phyloP scores from a whole-genome alignment of 2,888 invertebrate genomes.

The Dasysyrphus tricinctus region DNA sequence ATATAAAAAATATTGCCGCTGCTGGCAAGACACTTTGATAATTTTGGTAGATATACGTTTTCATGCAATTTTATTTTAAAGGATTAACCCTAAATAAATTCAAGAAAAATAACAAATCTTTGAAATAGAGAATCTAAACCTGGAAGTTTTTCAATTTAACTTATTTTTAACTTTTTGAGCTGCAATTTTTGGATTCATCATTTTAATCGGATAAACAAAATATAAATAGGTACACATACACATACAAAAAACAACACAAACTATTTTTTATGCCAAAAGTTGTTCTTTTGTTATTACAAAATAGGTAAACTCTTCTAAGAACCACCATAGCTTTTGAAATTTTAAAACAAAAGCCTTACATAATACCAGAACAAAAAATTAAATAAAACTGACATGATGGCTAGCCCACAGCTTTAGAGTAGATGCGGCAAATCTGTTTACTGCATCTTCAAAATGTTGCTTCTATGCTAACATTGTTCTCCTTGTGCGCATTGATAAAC shows the following conservation, averaged over 20 bases:
- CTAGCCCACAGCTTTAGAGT: constrained; percentile 14
- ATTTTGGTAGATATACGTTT: too few relatives aligned
- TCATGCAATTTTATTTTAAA: too few relatives aligned
- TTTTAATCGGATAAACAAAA: constrained; percentile 34
- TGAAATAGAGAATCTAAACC: background rate
- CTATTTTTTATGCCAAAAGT: background rate
- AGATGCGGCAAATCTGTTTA: constrained; percentile 41
- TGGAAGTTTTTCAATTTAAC: constrained; percentile 31
- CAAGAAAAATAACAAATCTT: background rate
- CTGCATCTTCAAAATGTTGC: constrained; percentile 38
- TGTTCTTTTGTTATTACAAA: constrained; percentile 16
- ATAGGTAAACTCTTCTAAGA: constrained; percentile 2
- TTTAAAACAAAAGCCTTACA: constrained; percentile 34
- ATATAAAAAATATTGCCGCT: too few relatives aligned
- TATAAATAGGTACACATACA: background rate
- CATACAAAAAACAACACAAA: background rate
- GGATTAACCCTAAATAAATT: too few relatives aligned
- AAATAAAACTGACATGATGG: constrained; percentile 14
- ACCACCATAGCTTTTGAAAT: background rate
- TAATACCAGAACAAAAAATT: constrained; percentile 24
- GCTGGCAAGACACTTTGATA: too few relatives aligned
- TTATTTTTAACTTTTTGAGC: constrained; percentile 15
- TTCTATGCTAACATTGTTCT: constrained; percentile 45
- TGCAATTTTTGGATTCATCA: constrained; percentile 7
- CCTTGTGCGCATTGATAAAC: constrained; percentile 50